Evolutionary conservation across 2,888 invertebrate species (phyloP), one percentile per base, ranked within the genome.

Genomic region (Sminthurinus aureus): DNA sequence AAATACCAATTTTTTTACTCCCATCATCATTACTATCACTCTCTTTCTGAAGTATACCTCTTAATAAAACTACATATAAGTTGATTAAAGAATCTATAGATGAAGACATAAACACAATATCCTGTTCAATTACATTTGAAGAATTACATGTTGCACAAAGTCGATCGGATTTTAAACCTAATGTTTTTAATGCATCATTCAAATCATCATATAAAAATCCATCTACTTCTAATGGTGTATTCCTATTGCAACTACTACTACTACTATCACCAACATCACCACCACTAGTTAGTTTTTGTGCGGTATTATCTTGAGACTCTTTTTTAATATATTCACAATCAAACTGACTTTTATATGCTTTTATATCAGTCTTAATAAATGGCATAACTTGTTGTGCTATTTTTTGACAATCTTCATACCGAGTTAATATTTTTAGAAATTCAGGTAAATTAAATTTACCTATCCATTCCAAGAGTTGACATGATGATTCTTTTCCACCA

Each of bases 171-270:
- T 18, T 50, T 0, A 73, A n/a, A 1, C 58, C 58, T n/a, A 24
- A 24, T 0, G 13, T 24, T 18, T 73, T 15, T 26, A 81, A 73
- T 13, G 80, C 80, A 8, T 81, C 80, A n/a, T 81, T n/a, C 24
- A 81, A 26, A 22, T 81, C 80, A 13, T 81, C 80, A 73, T 69
- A 81, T 73, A 81, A 81, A 73, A 81, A 81, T n/a, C 73, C 73
- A 58, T 81, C 80, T 8, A 58, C 69, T 51, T 79, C 79, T n/a
- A 79, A 4, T 8, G 79, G 71, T 51, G 20, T 22, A 15, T 38
- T 13, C 0, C 24, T 52, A 24, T 78, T 38, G 1, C 6, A 4
- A 38, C 58, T 58, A 58, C 58, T 58, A 58, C 58, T 58, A 58
- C 58, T 69, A 15, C n/a, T 20, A 20, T 3, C 11, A 22, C 11